Percentiles rank a stretch among this genome's conserved stretches.
Conservation (phyloP, 92 coral and sea anemone genomes). For the Palythoa grandis region DNA sequence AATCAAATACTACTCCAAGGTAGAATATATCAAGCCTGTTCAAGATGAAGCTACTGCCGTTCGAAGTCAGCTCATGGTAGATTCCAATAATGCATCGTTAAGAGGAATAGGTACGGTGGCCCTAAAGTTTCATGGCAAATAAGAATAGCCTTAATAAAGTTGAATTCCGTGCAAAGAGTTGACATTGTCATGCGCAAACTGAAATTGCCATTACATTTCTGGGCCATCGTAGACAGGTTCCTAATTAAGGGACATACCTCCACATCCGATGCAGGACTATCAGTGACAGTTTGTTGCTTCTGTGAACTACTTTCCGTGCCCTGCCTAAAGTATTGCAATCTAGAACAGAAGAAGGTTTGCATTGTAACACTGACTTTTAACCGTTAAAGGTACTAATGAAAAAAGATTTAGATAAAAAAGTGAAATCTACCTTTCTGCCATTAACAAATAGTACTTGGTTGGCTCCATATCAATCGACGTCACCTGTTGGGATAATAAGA, state of each 20-base stretch:
- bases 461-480: conserved; percentile 89
- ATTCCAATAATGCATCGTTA: too few species aligned
- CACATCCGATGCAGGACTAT: conserved; percentile 63
- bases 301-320: conserved; percentile 54
- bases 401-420: not conserved
- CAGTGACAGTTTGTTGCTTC: conserved; percentile 49
- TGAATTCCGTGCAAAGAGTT: too few species aligned
- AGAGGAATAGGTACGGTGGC: too few species aligned
- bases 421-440: conserved; percentile 63
- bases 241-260: conserved; percentile 45
- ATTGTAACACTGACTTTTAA: not conserved
- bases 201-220: too few species aligned
- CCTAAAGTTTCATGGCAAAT: too few species aligned
- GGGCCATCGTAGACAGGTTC: too few species aligned
- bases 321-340: conserved; percentile 77
- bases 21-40: too few species aligned
- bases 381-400: not conserved
- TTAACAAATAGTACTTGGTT: conserved; percentile 80
- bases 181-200: too few species aligned
- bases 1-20: too few species aligned
- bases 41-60: too few species aligned
- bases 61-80: too few species aligned
- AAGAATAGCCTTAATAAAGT: too few species aligned
- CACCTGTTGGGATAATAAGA: conserved; percentile 51
- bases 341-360: not conserved